phyloP scores from a whole-genome alignment of 2,113 vertebrate genomes.

The Coturnix japonica region DNA sequence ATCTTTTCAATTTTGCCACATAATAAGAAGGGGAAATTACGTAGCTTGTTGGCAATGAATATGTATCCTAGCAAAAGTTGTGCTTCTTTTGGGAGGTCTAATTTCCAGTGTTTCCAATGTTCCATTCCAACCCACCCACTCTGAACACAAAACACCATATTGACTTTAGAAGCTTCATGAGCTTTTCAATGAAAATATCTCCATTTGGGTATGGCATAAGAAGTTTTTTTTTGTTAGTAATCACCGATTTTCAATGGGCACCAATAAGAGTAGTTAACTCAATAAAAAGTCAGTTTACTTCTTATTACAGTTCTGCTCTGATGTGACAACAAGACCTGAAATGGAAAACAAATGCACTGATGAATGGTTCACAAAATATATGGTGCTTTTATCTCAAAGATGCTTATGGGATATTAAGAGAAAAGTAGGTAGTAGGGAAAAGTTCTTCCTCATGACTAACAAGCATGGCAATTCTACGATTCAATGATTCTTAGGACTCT shows the following conservation, averaged over 20 bases:
- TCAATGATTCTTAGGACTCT: no score
- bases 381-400: background rate
- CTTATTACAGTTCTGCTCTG: background rate
- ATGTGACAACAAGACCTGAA: background rate
- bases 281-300: no score
- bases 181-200: background rate
- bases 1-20: background rate
- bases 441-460: background rate
- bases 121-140: background rate
- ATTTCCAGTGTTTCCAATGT: background rate
- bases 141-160: background rate
- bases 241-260: background rate
- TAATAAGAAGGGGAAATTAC: background rate
- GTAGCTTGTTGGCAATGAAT: background rate
- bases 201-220: fast-evolving
- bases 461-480: background rate
- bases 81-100: background rate
- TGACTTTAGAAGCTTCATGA: background rate
- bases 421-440: background rate
- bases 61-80: background rate
- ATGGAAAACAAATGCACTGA: background rate
- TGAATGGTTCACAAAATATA: background rate
- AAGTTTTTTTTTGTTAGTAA: background rate
- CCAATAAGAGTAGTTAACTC: background rate
- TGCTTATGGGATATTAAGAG: background rate